Conservation (phyloP, 2,888 invertebrate species). For the Thysanoteuthis rhombus region DNA sequence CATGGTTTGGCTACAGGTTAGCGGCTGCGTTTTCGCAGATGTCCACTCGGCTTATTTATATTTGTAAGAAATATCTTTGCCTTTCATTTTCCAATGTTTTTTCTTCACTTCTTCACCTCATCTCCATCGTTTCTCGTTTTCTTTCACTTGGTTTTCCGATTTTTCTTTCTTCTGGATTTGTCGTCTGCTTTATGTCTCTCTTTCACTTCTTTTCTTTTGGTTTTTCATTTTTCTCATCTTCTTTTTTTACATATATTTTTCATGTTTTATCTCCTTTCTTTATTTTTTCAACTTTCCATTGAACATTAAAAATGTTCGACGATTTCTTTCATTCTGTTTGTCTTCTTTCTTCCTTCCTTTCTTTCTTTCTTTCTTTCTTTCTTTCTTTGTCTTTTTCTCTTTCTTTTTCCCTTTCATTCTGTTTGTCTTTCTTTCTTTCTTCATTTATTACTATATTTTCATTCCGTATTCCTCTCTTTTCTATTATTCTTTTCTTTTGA, state of each 20-base stretch:
- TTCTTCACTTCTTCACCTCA: not conserved
- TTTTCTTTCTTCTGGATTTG: not conserved
- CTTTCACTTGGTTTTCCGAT: not conserved
- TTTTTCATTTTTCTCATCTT: no score
- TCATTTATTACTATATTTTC: no score
- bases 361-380: not conserved
- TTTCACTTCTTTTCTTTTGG: no score
- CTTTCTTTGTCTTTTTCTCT: not conserved
- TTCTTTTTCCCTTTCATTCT: not conserved
- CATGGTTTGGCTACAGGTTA: not conserved
- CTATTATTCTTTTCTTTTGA: not conserved
- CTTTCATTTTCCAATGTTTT: not conserved
- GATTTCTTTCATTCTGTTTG: not conserved
- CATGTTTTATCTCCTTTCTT: no score
- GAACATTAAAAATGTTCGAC: not conserved
- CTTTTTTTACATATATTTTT: no score
- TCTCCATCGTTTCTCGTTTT: not conserved
- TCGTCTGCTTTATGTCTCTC: not conserved
- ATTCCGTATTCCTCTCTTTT: no score
- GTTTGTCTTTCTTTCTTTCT: not conserved
- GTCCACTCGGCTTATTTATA: not conserved
- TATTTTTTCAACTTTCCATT: no score
- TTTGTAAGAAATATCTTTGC: not conserved
- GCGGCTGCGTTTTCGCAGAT: not conserved
- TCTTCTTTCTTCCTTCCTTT: not conserved